A percentile compares a stretch with the other conserved stretches of the same genome.
Conservation (phyloP, 2,888 invertebrate species). For the Apodemia hepburni region DNA sequence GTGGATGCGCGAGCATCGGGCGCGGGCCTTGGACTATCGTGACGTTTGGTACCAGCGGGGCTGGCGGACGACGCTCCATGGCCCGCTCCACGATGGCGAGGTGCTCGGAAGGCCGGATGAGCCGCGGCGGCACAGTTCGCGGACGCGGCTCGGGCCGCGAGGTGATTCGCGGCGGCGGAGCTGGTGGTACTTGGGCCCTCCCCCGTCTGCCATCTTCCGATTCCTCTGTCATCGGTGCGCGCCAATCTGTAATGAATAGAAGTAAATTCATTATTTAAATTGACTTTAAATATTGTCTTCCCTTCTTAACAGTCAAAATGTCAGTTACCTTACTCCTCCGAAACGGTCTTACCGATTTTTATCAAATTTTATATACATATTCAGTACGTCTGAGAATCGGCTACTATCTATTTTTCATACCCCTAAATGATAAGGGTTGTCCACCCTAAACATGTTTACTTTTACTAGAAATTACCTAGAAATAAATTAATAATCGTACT, state of each 20-base stretch:
- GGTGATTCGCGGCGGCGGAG: constrained; percentile 44
- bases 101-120: constrained; percentile 69
- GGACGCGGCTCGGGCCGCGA: constrained; percentile 53
- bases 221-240: constrained; percentile 74
- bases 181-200: constrained; percentile 53
- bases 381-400: no score
- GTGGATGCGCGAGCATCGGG: constrained; percentile 31
- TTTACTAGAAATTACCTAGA: no score
- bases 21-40: constrained; percentile 34
- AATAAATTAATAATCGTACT: no score
- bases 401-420: no score
- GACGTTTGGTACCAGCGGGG: constrained; percentile 35
- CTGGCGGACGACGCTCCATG: constrained; percentile 32
- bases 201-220: constrained; percentile 65
- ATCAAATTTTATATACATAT: no score
- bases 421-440: no score
- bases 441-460: no score
- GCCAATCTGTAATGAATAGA: constrained; percentile 70
- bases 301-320: no score
- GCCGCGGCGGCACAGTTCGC: constrained; percentile 53
- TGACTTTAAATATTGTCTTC: no score
- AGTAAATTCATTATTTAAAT: no score
- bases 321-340: no score
- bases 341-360: no score
- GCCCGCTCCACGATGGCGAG: constrained; percentile 45